Percentiles rank a stretch among this genome's conserved stretches.
These are phyloP conservation scores for Macroramphosus scolopax DNA, from an alignment of 2,797 vertebrate species.

Conservation along the genomic window DNA sequence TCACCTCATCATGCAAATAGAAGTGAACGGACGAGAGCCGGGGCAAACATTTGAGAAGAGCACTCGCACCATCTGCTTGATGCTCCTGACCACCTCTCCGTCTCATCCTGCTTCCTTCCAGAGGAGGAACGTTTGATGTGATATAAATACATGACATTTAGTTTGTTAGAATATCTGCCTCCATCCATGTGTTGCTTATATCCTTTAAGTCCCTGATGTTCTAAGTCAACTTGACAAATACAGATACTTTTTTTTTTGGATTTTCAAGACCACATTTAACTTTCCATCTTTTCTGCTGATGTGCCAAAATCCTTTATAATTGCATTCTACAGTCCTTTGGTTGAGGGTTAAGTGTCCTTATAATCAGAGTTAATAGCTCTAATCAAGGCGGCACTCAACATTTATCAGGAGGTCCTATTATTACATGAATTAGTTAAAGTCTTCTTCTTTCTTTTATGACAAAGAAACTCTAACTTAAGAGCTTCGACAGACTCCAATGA, in stretches of 20 bases:
- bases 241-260: too few species aligned
- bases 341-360: conserved; percentile 9
- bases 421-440: conserved; percentile 12
- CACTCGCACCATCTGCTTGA: background rate
- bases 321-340: conserved; percentile 19
- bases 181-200: background rate
- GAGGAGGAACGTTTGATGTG: background rate
- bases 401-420: conserved; percentile 16
- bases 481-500: background rate
- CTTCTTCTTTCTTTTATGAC: conserved; percentile 11
- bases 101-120: background rate
- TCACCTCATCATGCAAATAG: conserved; percentile 24
- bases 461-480: conserved; percentile 20
- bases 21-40: conserved; percentile 7
- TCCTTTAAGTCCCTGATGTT: too few species aligned
- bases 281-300: too few species aligned
- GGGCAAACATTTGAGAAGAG: background rate
- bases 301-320: conserved; percentile 36
- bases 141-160: too few species aligned
- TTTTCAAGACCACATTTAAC: too few species aligned
- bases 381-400: too few species aligned
- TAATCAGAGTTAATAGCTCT: conserved; percentile 29
- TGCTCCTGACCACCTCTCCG: background rate
- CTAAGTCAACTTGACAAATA: too few species aligned
- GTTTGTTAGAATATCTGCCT: too few species aligned